Base-by-base conservation (phyloP, 2,888 invertebrate species). In the Bellardia pandia region DNA sequence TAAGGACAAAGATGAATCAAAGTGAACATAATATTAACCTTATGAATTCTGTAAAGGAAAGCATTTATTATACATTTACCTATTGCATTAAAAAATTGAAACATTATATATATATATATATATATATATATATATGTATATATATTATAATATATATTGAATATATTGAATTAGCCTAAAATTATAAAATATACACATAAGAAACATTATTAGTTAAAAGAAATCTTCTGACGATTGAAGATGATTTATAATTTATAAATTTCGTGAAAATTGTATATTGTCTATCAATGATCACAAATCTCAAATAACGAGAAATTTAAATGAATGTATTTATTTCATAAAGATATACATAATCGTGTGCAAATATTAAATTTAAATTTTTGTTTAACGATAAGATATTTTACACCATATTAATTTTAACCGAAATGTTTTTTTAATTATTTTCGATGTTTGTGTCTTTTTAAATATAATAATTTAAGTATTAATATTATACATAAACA, bases 1-100 rank as follows among this genome's bases (percentile, higher is more conserved):
- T 92, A 95, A 95, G 93, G 95, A 96, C 91, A 96, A 96, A 91
- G 96, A 96, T 90, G 93, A 93, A 89, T 92, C 93, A 92, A 93
- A 93, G 91, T 93, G 93, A 92, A 91, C 89, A 90, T 74, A 62
- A 81, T 62, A 83, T 74, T 76, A 90, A 88, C 87, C 88, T 78
- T 90, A 90, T 90, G 90, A 90, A 89, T 91, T 90, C 90, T 91
- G 91, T 86, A 91, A 91, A 91, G 91, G 89, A 91, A 90, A 89
- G 90, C 90, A 91, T 90, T 91, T 91, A 69, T 60, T 77, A 93
- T 91, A 91, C 90, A 92, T 91, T 91, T 90, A 92, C 91, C 90
- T 90, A 92, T 91, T 78, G 58, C 66, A 89, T 89, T 90, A 88
- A 88, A 85, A 80, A 91, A 90, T 91, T 92, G 91, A 90, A 92